Percentiles rank a stretch among this genome's conserved stretches.
Evolutionary conservation across 2,797 vertebrate species (phyloP).

Genomic region (Erpetoichthys calabaricus): DNA sequence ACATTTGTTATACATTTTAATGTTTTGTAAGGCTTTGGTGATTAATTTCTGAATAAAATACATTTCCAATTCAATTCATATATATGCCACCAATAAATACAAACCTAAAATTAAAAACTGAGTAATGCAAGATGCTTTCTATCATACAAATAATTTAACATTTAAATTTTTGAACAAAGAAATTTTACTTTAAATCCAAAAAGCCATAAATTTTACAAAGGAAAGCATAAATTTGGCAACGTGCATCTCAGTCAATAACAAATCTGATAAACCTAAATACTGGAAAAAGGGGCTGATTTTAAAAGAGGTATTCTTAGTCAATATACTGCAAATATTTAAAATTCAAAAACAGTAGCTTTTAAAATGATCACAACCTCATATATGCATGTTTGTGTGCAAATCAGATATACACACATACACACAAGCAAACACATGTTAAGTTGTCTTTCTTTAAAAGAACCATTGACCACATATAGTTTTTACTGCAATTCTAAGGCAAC

Average conservation of each 20-base stretch:
- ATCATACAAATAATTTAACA: background rate
- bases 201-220: background rate
- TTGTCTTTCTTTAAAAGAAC: too few relatives aligned
- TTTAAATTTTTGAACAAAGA: background rate
- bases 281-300: background rate
- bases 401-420: too few relatives aligned
- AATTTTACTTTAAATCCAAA: background rate
- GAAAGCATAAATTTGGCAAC: background rate
- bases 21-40: slow-evolving; percentile 77
- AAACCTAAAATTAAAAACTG: slow-evolving; percentile 25
- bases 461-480: slow-evolving; percentile 10
- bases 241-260: background rate
- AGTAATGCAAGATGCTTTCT: background rate
- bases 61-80: too few relatives aligned
- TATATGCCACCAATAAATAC: slow-evolving; percentile 36
- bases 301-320: background rate
- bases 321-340: slow-evolving; percentile 5
- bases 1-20: too few relatives aligned
- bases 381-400: too few relatives aligned
- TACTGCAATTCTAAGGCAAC: slow-evolving; percentile 22
- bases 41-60: slow-evolving; percentile 59
- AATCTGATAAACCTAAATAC: background rate
- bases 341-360: slow-evolving; percentile 15
- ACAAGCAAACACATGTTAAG: too few relatives aligned
- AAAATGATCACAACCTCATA: slow-evolving; percentile 13